Evolutionary conservation across 1,140 invertebrate species (phyloP).

Genomic region (Scaptomyza pallida): DNA sequence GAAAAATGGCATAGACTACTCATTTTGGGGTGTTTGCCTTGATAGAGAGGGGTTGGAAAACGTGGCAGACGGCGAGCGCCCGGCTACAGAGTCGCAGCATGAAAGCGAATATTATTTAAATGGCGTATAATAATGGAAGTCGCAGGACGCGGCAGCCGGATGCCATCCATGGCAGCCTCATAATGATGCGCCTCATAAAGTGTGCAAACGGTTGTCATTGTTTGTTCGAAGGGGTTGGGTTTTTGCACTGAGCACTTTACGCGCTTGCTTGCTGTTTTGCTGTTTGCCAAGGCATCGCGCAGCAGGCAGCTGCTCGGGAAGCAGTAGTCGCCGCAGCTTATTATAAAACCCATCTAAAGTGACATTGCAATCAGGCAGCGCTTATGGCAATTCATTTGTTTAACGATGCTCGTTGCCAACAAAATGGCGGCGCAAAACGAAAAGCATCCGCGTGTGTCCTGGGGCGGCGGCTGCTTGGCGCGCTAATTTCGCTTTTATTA

Average conservation of each 20-base stretch:
- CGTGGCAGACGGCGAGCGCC: conserved; percentile 60
- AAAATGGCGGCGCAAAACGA: conserved; percentile 66
- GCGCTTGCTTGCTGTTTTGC: conserved; percentile 1
- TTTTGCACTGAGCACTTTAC: conserved; percentile 20
- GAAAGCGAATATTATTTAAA: conserved; percentile 83
- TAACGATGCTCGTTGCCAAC: conserved; percentile 65
- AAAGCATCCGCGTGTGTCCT: conserved; percentile 8
- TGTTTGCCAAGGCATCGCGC: conserved; percentile 47
- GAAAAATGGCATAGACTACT: conserved; percentile 62
- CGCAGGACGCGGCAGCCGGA: conserved; percentile 39
- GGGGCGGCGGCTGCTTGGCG: conserved; percentile 7
- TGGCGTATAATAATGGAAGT: conserved; percentile 84
- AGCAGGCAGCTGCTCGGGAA: conserved; percentile 32
- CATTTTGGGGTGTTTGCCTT: conserved; percentile 18
- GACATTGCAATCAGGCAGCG: conserved; percentile 78
- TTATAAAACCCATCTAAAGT: conserved; percentile 79
- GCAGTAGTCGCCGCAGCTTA: conserved; percentile 49
- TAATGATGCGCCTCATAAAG: conserved; percentile 84
- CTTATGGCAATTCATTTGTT: conserved; percentile 84
- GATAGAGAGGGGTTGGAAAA: conserved; percentile 42
- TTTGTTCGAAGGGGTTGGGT: conserved; percentile 36
- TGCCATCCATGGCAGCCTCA: conserved; percentile 49
- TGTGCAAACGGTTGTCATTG: conserved; percentile 79
- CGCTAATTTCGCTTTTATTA: conserved; percentile 79
- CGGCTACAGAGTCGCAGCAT: conserved; percentile 65